Evolutionary conservation across 2,113 vertebrate genomes (phyloP).

Genomic region (Calidris pygmaea): DNA sequence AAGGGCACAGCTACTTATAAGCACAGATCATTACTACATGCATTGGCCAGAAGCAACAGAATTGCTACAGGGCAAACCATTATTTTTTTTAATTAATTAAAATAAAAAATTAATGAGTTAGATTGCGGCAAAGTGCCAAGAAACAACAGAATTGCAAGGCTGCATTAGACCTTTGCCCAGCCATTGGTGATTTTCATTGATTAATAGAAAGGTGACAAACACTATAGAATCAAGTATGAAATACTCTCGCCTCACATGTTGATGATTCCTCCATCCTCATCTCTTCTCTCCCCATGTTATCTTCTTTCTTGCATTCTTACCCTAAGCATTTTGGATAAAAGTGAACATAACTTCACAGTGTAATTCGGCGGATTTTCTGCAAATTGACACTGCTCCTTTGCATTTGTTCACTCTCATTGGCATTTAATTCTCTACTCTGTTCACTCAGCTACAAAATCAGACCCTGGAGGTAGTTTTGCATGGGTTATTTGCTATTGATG

Average conservation of each 20-base stretch:
- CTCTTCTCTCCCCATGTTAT: not conserved
- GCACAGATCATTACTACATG: not conserved
- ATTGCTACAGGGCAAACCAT: not conserved
- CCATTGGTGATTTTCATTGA: fast-evolving
- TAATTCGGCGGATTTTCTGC: not conserved
- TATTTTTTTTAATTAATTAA: not conserved
- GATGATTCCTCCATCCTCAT: not conserved
- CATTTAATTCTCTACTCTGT: not conserved
- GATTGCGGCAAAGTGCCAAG: not conserved
- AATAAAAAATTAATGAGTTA: not conserved
- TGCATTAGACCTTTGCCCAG: not conserved
- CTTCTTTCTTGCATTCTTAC: not conserved
- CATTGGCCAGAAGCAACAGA: not conserved
- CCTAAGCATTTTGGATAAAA: not conserved
- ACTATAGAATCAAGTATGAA: not conserved
- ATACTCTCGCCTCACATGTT: fast-evolving
- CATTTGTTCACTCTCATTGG: not conserved
- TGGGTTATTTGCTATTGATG: not conserved
- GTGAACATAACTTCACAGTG: not conserved
- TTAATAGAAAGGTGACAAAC: not conserved
- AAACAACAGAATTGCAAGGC: not conserved
- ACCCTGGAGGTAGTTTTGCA: not conserved
- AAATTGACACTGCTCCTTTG: not conserved
- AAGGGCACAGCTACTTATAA: not conserved
- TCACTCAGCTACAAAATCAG: not conserved